Base-by-base conservation (phyloP, 2,113 vertebrate species). In the Pagrus major region DNA sequence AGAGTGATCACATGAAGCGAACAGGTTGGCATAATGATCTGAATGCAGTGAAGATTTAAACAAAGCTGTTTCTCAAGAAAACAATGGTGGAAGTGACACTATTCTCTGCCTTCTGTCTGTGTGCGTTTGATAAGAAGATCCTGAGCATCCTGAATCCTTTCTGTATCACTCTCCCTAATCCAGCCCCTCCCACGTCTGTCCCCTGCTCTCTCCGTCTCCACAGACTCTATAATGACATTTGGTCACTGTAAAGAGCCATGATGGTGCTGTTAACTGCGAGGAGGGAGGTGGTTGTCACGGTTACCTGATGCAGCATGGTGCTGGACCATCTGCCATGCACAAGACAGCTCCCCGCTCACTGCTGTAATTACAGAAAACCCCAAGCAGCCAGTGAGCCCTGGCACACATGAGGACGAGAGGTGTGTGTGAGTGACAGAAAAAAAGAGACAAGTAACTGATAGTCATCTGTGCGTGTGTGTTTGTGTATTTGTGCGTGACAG, bases 301-400 rank as follows among this genome's bases (percentile, higher is more conserved):
- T 96, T 97, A 98, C 96, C 96, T 97, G 96, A 94, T 95, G 94
- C 18, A 93, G 93, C 94, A 96, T 95, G 83, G 95, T 93, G 86
- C 94, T 91, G 85, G 95, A 95, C 96, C 96, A 97, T 96, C 96
- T 96, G 96, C 95, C 95, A 83, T 92, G 95, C 85, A 95, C 95
- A 92, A 94, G 89, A 91, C 87, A 91, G 91, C 92, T 91, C 86
- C 94, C 92, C 73, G 93, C 92, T 95, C 95, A 93, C 78, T 94
- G 95, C 94, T 96, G 92, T 87, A 95, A 96, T 95, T 93, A 76
- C 87, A 90, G 78, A 89, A 80, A 88, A 91, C 87, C 85, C 82
- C 81, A 69, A 89, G 90, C 84, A 84, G 88, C 83, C 88, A 91
- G 88, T 39, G 63, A 86, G 64, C 23, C 71, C 78, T 79, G 85